Percentiles rank a stretch among this genome's conserved stretches.
Evolutionary conservation across 2,888 invertebrate genomes (phyloP).

Genomic region (Mimachlamys varia): DNA sequence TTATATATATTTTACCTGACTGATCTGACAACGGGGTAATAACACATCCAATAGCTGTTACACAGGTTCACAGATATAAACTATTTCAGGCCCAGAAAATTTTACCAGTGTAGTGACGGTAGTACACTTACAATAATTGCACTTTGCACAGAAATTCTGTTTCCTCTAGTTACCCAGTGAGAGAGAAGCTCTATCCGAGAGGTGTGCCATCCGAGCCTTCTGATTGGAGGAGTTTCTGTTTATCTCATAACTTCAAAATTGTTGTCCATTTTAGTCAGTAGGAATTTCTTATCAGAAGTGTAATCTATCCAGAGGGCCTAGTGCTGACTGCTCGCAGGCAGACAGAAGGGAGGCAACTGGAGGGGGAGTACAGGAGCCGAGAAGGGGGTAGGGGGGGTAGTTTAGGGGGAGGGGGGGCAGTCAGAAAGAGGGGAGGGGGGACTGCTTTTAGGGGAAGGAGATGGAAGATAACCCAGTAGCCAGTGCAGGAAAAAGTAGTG

Average conservation of each 20-base stretch:
- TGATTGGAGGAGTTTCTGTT: slow-evolving; percentile 31
- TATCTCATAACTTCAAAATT: slow-evolving; percentile 38
- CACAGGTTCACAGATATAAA: not conserved
- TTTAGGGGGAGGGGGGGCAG: not conserved
- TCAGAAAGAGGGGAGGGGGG: not conserved
- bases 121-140: slow-evolving; percentile 14
- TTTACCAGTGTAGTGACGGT: not conserved
- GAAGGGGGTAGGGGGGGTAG: not conserved
- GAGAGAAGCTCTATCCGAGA: not conserved
- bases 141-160: slow-evolving; percentile 23
- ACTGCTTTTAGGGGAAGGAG: not conserved
- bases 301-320: slow-evolving; percentile 38
- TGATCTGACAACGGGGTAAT: not conserved
- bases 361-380: not conserved
- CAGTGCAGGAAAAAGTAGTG: not conserved
- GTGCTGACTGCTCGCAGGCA: not conserved
- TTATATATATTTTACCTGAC: not conserved
- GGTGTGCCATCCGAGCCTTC: not conserved
- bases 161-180: not conserved
- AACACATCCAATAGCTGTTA: not conserved
- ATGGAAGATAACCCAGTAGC: not conserved
- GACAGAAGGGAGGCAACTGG: slow-evolving; percentile 1
- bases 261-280: slow-evolving; percentile 39
- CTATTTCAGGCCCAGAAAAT: not conserved
- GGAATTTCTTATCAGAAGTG: slow-evolving; percentile 29